These are phyloP conservation scores for Umimayanthus kanabou DNA, from an alignment of 92 coral and sea anemone genomes.

Conservation along the genomic window DNA sequence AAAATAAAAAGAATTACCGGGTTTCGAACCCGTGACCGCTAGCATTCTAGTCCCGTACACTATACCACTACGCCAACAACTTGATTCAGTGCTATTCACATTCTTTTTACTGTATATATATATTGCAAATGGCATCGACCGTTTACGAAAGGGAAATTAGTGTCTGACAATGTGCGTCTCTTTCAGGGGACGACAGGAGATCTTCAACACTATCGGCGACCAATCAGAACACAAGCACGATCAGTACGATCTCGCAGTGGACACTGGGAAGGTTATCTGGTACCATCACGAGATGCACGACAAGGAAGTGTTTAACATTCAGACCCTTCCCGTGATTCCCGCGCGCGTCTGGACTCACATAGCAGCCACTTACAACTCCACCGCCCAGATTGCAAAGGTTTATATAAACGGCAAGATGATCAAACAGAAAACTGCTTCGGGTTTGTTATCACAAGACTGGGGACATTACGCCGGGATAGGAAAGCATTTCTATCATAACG, in stretches of 20 bases:
- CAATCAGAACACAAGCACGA: constrained; percentile 96
- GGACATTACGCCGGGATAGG: constrained; percentile 99
- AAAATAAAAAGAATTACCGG: too few relatives aligned
- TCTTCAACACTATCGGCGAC: constrained; percentile 96
- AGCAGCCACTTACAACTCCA: constrained; percentile 79
- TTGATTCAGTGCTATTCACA: too few relatives aligned
- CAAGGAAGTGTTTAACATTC: constrained; percentile 78
- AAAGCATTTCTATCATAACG: constrained; percentile 79
- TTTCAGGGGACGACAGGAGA: constrained; percentile 86
- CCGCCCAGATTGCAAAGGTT: constrained; percentile 85
- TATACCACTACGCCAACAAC: too few relatives aligned
- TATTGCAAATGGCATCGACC: too few relatives aligned
- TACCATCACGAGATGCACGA: constrained; percentile 96
- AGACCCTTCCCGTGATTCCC: constrained; percentile 91
- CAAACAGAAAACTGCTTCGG: constrained; percentile 87
- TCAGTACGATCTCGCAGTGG: constrained; percentile 91
- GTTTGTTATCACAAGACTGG: constrained; percentile 98
- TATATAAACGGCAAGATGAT: constrained; percentile 75
- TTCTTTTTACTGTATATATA: too few relatives aligned
- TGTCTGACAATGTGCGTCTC: too few relatives aligned
- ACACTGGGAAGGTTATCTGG: constrained; percentile 92
- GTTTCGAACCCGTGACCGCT: too few relatives aligned
- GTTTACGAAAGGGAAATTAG: too few relatives aligned
- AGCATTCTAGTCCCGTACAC: too few relatives aligned
- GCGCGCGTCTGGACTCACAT: constrained; percentile 95